Evolutionary conservation across 2,888 invertebrate genomes (phyloP).

Genomic region (Meiosimyza platycephala): DNA sequence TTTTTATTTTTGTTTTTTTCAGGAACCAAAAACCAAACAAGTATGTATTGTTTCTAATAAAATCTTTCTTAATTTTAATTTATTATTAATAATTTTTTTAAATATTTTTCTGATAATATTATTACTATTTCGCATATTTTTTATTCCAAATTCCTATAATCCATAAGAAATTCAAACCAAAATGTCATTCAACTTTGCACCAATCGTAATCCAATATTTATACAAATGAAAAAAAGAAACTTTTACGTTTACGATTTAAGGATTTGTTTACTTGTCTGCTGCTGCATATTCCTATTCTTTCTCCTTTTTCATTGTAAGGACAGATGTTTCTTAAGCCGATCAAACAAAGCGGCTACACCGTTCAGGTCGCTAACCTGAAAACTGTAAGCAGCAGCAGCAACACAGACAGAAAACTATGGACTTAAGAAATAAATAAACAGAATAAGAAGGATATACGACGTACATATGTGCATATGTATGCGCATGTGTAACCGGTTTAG

Average conservation of each 20-base stretch:
- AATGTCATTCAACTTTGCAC: conserved; percentile 5
- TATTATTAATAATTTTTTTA: too few species aligned
- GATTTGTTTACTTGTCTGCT: neutral
- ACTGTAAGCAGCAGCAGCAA: too few species aligned
- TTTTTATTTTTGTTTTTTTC: conserved; percentile 48
- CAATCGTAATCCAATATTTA: neutral
- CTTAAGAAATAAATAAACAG: neutral
- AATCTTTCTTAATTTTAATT: too few species aligned
- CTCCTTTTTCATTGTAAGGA: conserved; percentile 1
- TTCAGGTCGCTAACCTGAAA: conserved; percentile 26
- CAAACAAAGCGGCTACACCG: neutral
- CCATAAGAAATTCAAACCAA: neutral
- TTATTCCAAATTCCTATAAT: too few species aligned
- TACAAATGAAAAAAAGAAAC: neutral
- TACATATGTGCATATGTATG: conserved; percentile 3
- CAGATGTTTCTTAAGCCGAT: conserved; percentile 23
- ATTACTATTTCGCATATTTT: too few species aligned
- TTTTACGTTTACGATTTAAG: neutral
- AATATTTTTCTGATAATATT: too few species aligned
- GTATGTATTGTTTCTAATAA: conserved; percentile 52
- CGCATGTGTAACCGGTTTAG: conserved; percentile 16
- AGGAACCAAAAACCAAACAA: conserved; percentile 64
- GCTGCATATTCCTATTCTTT: too few species aligned
- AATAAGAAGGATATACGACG: conserved; percentile 1
- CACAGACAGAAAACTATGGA: neutral